Conservation (phyloP, 2,797 vertebrate species). For the Ficedula albicollis region DNA sequence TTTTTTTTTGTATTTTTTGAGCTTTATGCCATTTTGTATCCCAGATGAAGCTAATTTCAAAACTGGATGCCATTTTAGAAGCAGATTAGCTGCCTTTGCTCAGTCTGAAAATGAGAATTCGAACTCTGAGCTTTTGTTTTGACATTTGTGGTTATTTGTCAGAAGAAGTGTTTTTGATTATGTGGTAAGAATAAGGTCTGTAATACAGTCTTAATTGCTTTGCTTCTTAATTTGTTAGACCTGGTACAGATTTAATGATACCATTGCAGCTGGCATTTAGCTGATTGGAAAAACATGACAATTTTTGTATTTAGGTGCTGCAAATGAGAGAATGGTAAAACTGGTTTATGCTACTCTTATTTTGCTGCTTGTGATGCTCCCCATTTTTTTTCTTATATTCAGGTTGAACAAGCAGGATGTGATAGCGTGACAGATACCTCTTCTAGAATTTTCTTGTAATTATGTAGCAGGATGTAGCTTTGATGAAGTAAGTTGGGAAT, state of each 20-base stretch:
- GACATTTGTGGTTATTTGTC: neutral
- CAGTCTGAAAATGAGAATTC: neutral
- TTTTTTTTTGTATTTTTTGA: neutral
- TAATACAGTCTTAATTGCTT: conserved; percentile 8
- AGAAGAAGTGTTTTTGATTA: neutral
- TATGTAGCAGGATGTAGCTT: neutral
- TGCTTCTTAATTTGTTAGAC: conserved; percentile 11
- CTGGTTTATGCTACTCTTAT: neutral
- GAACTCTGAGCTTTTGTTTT: neutral
- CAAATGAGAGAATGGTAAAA: neutral
- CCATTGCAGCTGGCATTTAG: neutral
- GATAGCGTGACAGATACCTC: neutral
- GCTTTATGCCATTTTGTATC: neutral
- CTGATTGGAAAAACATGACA: neutral
- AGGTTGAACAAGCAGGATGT: neutral
- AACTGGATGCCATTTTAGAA: neutral
- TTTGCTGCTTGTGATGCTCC: neutral
- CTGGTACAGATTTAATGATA: conserved; percentile 14
- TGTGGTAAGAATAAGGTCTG: neutral
- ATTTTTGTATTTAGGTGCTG: neutral
- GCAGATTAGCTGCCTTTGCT: neutral
- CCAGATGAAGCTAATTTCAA: neutral
- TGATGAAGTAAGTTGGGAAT: neutral
- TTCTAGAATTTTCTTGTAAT: neutral
- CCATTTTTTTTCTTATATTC: neutral